A percentile compares a stretch with the other conserved stretches of the same genome.
phyloP scores from a whole-genome alignment of 2,113 vertebrate species.

The Neofelis nebulosa region DNA sequence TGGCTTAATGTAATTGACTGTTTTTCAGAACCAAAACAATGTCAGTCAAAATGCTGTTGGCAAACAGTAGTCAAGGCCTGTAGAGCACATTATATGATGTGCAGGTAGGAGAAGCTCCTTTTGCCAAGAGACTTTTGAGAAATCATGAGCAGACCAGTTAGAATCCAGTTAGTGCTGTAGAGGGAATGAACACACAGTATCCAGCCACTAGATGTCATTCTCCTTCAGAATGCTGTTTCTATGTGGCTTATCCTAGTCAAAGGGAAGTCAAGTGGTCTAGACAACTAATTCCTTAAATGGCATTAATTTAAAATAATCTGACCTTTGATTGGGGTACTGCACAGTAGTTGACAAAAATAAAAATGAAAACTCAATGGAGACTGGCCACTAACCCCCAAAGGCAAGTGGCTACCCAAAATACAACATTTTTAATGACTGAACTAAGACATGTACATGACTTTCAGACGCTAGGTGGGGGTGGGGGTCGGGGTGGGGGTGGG shows the following conservation, averaged over 20 bases:
- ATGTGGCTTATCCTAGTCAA: slow-evolving; percentile 26
- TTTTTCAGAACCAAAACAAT: slow-evolving; percentile 4
- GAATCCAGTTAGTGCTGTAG: neutral
- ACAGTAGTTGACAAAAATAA: slow-evolving; percentile 79
- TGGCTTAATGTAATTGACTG: neutral
- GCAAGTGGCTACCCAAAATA: slow-evolving; percentile 64
- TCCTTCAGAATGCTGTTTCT: slow-evolving; percentile 56
- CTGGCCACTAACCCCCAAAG: slow-evolving; percentile 76
- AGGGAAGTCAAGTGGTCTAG: slow-evolving; percentile 82
- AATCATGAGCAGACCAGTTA: neutral
- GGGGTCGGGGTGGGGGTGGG: too few relatives aligned
- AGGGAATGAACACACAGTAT: neutral
- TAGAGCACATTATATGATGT: neutral
- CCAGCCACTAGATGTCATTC: slow-evolving; percentile 85
- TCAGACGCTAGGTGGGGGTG: neutral
- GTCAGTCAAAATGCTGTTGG: neutral
- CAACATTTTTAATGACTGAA: neutral
- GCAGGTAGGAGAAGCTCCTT: neutral
- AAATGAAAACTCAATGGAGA: slow-evolving; percentile 70
- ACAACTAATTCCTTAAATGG: slow-evolving; percentile 88
- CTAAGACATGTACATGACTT: neutral
- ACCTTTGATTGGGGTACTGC: slow-evolving; percentile 75
- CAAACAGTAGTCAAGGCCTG: neutral
- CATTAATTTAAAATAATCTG: slow-evolving; percentile 87
- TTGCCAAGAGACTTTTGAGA: neutral